Evolutionary conservation across 1,140 invertebrate species (phyloP), one percentile per base, ranked within the genome.

Genomic region (Melanaphis sacchari): DNA sequence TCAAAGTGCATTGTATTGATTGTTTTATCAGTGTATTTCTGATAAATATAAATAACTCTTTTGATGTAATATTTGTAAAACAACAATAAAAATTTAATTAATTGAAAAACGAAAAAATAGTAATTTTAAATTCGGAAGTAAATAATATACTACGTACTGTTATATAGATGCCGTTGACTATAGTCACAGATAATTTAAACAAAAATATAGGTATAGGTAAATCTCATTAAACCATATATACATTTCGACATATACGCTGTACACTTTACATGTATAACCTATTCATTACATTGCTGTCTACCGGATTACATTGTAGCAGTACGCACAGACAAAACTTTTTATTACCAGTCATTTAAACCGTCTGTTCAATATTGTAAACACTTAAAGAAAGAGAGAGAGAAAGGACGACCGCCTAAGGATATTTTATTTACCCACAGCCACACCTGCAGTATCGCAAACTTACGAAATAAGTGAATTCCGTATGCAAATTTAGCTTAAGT

Each of bases 401-500:
- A 7, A 26, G 26, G 4, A 54, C 49, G 36, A 49, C 43, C 82
- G 9, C 36, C 84, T 24, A 54, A 90, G 11, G 6, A 24, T 22
- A 89, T 89, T 89, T 54, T 38, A 49, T 66, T 41, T n/a, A 26
- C 36, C 40, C 2, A 21, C 89, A 66, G 24, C 52, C 38, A 40
- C 52, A 90, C 89, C 89, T 90, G 59, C 59, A 76, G 89, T 38
- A 90, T 26, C 89, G 38, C 52, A 59, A 59, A 90, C 88, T 59
- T 31, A 90, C 36, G n/a, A 9, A 59, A 36, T 90, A 90, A 90
- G 52, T 90, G 38, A 90, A 90, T 90, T 90, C 52, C 38, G 8
- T 90, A 90, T 66, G 89, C 54, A 66, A 90, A 90, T 90, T 90
- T 31, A 59, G 52, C 52, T 31, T 90, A 41, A 90, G 54, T 90